Evolutionary conservation across 1,140 invertebrate genomes (phyloP), one percentile per base, ranked within the genome.

Genomic region (Drosophila paulistorum): DNA sequence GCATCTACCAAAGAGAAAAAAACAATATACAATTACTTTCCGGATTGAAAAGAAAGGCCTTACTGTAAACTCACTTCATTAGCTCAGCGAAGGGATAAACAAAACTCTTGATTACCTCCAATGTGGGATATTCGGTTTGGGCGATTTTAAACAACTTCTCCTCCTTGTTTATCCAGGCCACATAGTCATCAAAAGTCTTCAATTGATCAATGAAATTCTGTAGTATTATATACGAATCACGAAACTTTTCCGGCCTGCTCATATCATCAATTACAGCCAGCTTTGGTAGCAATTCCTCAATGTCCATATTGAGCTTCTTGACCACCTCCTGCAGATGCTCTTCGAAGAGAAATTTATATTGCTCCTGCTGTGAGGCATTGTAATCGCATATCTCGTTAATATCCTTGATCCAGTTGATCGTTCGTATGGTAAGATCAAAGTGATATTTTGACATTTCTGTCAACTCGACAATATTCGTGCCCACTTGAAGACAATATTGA

Each of bases 91-190:
- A 96, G 10, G 95, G 95, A 81, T 94, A 92, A 39, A 96, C 93
- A 77, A 94, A 95, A 54, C 94, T 94, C 90, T 95, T 95, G 26
- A 96, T 87, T 74, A 97, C 95, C 72, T 96, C 95, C 33, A 98
- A 93, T 70, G 96, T 95, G 5, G 95, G 94, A 92, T 96, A 98
- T 37, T 93, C 91, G 0, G 95, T 95, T 48, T 95, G 79, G 1
- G 95, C 95, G 85, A 97, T 96, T 90, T 97, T 97, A 81, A 98
- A 97, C 2, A 97, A 94, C 9, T 93, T 93, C 94, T 98, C 97
- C 93, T 98, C 97, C 80, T 95, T 95, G 92, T 98, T 98, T 45
- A 98, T 97, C 97, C 97, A 98, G 4, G 93, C 85, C 23, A 97
- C 95, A 77, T 95, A 93, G 71, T 95, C 94, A 74, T 96, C 94